Evolutionary conservation across 2,888 invertebrate species (phyloP).

Genomic region (Macaria notata): DNA sequence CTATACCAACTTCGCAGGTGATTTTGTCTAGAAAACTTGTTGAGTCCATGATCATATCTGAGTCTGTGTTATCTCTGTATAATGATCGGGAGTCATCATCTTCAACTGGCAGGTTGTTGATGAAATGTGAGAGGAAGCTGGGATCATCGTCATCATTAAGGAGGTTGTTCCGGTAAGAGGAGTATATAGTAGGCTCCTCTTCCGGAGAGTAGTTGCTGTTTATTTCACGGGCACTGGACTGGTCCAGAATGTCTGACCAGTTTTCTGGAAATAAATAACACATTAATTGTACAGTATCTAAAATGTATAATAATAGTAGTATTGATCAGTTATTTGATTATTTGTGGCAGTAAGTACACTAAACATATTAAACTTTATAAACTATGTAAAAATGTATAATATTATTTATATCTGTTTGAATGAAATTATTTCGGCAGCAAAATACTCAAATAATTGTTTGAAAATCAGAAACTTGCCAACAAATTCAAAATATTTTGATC

Average conservation of each 20-base stretch:
- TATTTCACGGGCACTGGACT: constrained; percentile 65
- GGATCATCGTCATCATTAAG: constrained; percentile 64
- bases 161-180: constrained; percentile 59
- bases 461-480: no score
- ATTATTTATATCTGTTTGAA: no score
- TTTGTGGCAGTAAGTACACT: no score
- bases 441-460: no score
- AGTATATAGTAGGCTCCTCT: constrained; percentile 65
- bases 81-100: constrained; percentile 62
- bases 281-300: no score
- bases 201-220: constrained; percentile 67
- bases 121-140: constrained; percentile 63
- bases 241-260: constrained; percentile 76
- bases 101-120: constrained; percentile 68
- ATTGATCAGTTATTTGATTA: no score
- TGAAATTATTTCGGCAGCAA: no score
- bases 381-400: no score
- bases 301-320: no score
- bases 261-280: constrained; percentile 61
- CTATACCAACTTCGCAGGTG: constrained; percentile 82
- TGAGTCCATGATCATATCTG: constrained; percentile 77
- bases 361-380: no score
- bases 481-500: no score
- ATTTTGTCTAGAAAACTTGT: constrained; percentile 74
- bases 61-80: constrained; percentile 63